These are phyloP conservation scores for Azemiops feae DNA, from an alignment of 2,113 vertebrate species.

Conservation along the genomic window DNA sequence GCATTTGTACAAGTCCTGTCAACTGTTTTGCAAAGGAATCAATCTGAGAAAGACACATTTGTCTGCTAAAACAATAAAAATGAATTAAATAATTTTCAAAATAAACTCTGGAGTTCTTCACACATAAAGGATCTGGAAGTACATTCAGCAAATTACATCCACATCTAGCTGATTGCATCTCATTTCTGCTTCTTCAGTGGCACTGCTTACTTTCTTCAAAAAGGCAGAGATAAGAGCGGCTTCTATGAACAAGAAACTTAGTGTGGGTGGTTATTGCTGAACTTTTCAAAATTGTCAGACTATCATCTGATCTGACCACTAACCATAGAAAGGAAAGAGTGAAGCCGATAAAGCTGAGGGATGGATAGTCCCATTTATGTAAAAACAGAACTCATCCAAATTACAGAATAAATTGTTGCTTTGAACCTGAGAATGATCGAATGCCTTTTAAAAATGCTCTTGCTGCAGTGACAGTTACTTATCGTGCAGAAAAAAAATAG, in stretches of 20 bases:
- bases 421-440: not conserved
- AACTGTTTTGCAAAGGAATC: not conserved
- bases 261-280: not conserved
- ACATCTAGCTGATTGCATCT: not conserved
- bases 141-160: not conserved
- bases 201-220: not conserved
- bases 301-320: slow-evolving; percentile 1
- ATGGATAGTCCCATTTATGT: not conserved
- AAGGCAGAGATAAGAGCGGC: not conserved
- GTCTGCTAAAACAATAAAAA: not conserved
- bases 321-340: not conserved
- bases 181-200: not conserved
- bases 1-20: not conserved
- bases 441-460: not conserved
- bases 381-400: not conserved
- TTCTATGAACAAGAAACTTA: not conserved
- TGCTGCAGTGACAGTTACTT: not conserved
- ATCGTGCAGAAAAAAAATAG: not conserved
- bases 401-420: not conserved
- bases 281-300: not conserved
- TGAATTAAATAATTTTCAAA: not conserved
- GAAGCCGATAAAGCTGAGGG: not conserved
- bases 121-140: not conserved
- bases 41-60: not conserved
- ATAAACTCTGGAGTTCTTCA: not conserved